Evolutionary conservation across 2,113 vertebrate genomes (phyloP).

Genomic region (Catagonus wagneri): DNA sequence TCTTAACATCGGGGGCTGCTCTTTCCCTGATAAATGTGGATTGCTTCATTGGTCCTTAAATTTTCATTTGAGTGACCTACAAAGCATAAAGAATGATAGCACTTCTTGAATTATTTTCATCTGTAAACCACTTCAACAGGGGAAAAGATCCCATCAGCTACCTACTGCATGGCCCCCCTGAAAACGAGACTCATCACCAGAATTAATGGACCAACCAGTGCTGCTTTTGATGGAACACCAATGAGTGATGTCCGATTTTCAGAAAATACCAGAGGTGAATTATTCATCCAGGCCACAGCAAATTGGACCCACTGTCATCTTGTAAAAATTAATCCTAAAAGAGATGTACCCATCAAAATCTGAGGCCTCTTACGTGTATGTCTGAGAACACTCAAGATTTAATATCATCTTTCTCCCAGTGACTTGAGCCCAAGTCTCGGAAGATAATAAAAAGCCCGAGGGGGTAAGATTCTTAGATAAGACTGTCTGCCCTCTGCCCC

Average conservation of each 20-base stretch:
- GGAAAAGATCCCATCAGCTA: not conserved
- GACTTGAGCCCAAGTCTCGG: not conserved
- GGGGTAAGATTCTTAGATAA: not conserved
- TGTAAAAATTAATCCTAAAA: not conserved
- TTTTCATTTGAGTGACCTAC: constrained; percentile 57
- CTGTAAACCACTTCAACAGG: not conserved
- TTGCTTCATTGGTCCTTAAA: constrained; percentile 56
- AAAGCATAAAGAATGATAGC: constrained; percentile 30
- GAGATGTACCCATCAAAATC: not conserved
- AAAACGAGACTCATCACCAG: not conserved
- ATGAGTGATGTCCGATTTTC: not conserved
- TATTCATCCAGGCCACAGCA: not conserved
- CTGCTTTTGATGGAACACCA: not conserved
- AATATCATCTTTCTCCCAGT: not conserved
- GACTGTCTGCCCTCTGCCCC: not conserved
- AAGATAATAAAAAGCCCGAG: not conserved
- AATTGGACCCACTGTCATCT: not conserved
- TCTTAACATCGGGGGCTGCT: not conserved
- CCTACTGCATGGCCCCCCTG: not conserved
- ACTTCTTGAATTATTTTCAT: constrained; percentile 41
- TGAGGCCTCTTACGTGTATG: accelerated
- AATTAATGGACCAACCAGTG: not conserved
- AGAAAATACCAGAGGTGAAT: not conserved
- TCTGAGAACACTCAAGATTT: not conserved
- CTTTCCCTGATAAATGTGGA: constrained; percentile 47